Evolutionary conservation across 2,113 vertebrate species (phyloP).

Genomic region (Dendropsophus ebraccatus): DNA sequence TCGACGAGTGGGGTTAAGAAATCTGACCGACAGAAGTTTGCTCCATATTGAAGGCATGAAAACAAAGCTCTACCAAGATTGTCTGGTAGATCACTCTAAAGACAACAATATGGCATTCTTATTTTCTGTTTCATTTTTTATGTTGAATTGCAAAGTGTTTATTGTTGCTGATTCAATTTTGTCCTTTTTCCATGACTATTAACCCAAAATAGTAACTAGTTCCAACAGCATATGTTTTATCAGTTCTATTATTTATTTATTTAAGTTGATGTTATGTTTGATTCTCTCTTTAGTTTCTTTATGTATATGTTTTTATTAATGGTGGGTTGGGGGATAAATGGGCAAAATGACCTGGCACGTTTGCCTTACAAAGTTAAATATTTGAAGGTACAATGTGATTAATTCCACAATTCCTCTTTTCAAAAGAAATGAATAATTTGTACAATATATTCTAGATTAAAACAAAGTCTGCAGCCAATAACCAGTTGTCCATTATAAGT

Average conservation of each 20-base stretch:
- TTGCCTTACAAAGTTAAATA: constrained; percentile 46
- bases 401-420: not conserved
- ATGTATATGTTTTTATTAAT: constrained; percentile 1
- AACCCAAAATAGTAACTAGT: constrained; percentile 69
- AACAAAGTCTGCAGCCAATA: no score
- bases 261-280: constrained; percentile 37
- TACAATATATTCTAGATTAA: not conserved
- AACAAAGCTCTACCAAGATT: constrained; percentile 70
- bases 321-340: not conserved
- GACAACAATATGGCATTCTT: constrained; percentile 69
- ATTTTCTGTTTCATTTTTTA: constrained; percentile 64
- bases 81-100: constrained; percentile 71
- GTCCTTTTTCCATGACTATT: constrained; percentile 71
- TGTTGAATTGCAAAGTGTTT: constrained; percentile 70
- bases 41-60: constrained; percentile 84
- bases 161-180: constrained; percentile 68
- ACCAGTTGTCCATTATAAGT: not conserved
- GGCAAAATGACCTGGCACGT: constrained; percentile 33
- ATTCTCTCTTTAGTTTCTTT: constrained; percentile 28
- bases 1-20: constrained; percentile 82
- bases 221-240: constrained; percentile 69
- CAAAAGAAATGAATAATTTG: not conserved
- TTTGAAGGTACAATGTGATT: not conserved
- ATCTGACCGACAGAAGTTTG: constrained; percentile 91
- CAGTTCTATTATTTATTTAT: constrained; percentile 49